A percentile compares a stretch with the other conserved stretches of the same genome.
phyloP scores from a whole-genome alignment of 2,888 invertebrate species.

The Julus scanicus region DNA sequence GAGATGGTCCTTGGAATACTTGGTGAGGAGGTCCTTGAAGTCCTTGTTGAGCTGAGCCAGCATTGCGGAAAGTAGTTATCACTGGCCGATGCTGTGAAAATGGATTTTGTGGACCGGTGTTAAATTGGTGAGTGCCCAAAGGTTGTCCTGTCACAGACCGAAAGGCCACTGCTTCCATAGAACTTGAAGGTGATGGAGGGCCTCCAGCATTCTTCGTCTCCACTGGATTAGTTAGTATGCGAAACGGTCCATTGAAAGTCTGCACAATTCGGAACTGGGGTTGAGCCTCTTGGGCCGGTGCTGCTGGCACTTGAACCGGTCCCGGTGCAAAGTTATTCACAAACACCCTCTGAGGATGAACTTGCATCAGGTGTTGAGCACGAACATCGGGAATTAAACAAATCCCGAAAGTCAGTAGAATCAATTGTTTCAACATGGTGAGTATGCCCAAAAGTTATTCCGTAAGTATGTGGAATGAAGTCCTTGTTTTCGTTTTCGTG shows the following conservation, averaged over 20 bases:
- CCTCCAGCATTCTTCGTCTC: neutral
- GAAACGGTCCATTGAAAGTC: constrained; percentile 21
- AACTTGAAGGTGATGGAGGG: neutral
- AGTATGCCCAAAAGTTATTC: neutral
- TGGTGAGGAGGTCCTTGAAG: neutral
- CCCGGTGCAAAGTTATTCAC: neutral
- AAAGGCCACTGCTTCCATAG: neutral
- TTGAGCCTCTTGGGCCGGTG: neutral
- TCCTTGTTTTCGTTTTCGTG: neutral
- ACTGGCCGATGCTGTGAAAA: neutral
- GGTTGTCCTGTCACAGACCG: neutral
- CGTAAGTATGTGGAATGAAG: too few species aligned
- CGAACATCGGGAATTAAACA: neutral
- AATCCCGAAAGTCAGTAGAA: neutral
- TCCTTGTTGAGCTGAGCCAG: neutral
- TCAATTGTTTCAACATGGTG: neutral
- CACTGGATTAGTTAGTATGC: neutral
- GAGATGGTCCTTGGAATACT: neutral
- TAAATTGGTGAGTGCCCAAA: neutral
- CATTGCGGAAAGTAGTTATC: neutral
- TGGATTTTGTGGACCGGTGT: neutral
- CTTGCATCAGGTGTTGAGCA: constrained; percentile 8
- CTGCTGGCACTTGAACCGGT: neutral
- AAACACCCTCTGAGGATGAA: neutral
- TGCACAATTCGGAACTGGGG: neutral